A percentile compares a stretch with the other conserved stretches of the same genome.
Conservation (phyloP, 2,113 vertebrate species). For the Phylloscopus trochiloides region DNA sequence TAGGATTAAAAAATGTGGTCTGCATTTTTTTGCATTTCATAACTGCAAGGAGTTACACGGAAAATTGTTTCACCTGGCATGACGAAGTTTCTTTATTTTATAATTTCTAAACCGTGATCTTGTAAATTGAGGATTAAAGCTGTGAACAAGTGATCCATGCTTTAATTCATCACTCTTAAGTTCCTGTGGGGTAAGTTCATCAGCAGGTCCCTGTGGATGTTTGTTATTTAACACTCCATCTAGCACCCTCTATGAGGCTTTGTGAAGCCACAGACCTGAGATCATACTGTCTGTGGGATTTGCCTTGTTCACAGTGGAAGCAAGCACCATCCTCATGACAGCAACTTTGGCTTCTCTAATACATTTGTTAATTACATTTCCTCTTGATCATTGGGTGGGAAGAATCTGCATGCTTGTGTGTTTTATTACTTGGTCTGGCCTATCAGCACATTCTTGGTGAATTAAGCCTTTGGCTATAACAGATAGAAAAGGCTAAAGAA, state of each 20-base stretch:
- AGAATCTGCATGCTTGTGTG: slow-evolving; percentile 69
- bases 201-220: not conserved
- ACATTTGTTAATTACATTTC: slow-evolving; percentile 82
- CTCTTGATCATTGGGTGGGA: slow-evolving; percentile 75
- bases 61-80: not conserved
- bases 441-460: slow-evolving; percentile 79
- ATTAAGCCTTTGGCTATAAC: slow-evolving; percentile 9
- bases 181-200: slow-evolving; percentile 13
- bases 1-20: not conserved
- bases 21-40: not conserved
- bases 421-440: slow-evolving; percentile 76
- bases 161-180: slow-evolving; percentile 31
- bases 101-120: not conserved
- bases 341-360: slow-evolving; percentile 75
- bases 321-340: slow-evolving; percentile 64
- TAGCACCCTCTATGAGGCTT: slow-evolving; percentile 20
- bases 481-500: slow-evolving; percentile 56
- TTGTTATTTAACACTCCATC: slow-evolving; percentile 55
- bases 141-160: not conserved
- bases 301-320: slow-evolving; percentile 55
- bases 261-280: slow-evolving; percentile 28
- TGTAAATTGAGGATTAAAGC: not conserved
- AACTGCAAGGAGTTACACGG: not conserved
- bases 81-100: not conserved
- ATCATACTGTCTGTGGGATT: slow-evolving; percentile 34